phyloP scores from a whole-genome alignment of 37 sponge, comb jelly and placozoan genomes.

The Lycopodina hypogea region DNA sequence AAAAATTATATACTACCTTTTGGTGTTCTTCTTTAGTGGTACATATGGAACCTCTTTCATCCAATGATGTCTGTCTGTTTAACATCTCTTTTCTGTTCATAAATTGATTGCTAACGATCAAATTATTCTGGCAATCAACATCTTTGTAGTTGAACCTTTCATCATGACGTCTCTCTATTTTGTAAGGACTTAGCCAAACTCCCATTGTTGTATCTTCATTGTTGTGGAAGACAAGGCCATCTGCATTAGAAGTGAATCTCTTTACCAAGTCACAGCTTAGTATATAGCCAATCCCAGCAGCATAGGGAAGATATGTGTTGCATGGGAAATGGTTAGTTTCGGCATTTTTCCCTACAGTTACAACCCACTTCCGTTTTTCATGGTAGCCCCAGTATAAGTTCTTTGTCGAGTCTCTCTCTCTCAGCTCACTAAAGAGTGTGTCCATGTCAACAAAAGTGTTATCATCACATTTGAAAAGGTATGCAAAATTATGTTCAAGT shows the following conservation, averaged over 20 bases:
- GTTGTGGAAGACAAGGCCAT: too few relatives aligned
- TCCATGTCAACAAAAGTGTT: slow-evolving; percentile 65
- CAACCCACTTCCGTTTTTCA: slow-evolving; percentile 58
- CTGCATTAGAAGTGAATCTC: slow-evolving; percentile 39
- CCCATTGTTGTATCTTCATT: slow-evolving; percentile 87
- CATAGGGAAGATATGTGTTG: slow-evolving; percentile 83
- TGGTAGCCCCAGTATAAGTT: slow-evolving; percentile 89
- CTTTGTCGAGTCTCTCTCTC: not conserved
- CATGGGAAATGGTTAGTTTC: slow-evolving; percentile 78
- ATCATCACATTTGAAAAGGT: slow-evolving; percentile 85
- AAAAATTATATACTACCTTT: too few relatives aligned
- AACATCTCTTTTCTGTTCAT: slow-evolving; percentile 50
- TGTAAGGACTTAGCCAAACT: too few relatives aligned
- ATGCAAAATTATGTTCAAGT: slow-evolving; percentile 41
- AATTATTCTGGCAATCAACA: slow-evolving; percentile 71
- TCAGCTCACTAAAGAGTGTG: slow-evolving; percentile 42
- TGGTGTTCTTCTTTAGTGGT: too few relatives aligned
- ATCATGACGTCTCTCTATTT: slow-evolving; percentile 74
- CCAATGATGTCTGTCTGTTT: slow-evolving; percentile 13
- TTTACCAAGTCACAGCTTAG: slow-evolving; percentile 61
- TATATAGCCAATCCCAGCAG: slow-evolving; percentile 84
- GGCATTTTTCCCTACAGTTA: slow-evolving; percentile 66
- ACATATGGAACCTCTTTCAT: slow-evolving; percentile 44
- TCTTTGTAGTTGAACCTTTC: slow-evolving; percentile 80
- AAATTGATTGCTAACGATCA: slow-evolving; percentile 79